phyloP scores from a whole-genome alignment of 2,113 vertebrate genomes.

The Erpornis zantholeuca region DNA sequence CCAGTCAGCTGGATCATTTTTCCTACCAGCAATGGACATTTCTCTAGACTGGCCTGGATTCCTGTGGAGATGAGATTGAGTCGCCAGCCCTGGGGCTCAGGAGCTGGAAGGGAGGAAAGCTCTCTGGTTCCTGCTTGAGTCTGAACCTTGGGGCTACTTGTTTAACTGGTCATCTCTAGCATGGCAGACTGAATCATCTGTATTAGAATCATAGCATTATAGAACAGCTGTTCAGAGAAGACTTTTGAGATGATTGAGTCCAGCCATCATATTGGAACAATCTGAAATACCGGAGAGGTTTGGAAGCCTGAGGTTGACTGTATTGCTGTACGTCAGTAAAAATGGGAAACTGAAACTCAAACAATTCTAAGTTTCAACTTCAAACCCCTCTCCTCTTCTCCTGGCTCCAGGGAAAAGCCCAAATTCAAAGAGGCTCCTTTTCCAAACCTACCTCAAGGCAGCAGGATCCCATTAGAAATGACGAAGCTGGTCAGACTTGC shows the following conservation, averaged over 20 bases:
- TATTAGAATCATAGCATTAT: not conserved
- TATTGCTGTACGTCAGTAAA: not conserved
- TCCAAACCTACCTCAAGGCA: not conserved
- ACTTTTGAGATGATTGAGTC: not conserved
- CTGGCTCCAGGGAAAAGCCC: not conserved
- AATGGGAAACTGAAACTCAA: not conserved
- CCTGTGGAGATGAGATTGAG: not conserved
- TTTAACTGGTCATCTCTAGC: not conserved
- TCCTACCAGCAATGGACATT: not conserved
- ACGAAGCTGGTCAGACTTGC: not conserved
- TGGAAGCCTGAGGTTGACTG: not conserved
- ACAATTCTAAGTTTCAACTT: not conserved
- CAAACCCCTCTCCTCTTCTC: not conserved
- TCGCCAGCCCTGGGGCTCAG: rapidly evolving
- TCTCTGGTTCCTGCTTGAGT: not conserved
- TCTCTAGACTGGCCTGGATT: not conserved
- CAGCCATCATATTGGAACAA: not conserved
- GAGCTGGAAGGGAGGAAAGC: not conserved
- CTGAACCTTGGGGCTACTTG: not conserved
- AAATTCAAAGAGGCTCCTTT: not conserved
- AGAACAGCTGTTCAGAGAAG: not conserved
- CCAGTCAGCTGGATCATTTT: not conserved
- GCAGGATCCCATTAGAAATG: not conserved
- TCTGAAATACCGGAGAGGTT: not conserved
- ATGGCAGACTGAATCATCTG: not conserved